Evolutionary conservation across 37 sponge, comb jelly and placozoan genomes (phyloP).

Genomic region (Bolinopsis microptera): DNA sequence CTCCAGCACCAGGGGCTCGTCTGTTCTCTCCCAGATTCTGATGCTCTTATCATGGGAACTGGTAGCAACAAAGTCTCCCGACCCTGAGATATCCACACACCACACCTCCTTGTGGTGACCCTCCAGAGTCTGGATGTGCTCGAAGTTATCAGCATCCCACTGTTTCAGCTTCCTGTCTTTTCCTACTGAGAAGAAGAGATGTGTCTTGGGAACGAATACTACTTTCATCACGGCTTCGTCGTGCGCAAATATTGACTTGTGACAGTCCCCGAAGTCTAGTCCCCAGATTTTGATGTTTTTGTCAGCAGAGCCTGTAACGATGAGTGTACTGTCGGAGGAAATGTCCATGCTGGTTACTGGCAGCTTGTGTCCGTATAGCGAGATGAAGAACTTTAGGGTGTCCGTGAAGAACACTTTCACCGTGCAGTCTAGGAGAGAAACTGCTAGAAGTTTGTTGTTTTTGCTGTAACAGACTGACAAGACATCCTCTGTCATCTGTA

Average conservation of each 20-base stretch:
- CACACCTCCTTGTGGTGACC: slow-evolving; percentile 90
- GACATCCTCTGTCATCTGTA: slow-evolving; percentile 92
- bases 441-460: slow-evolving; percentile 76
- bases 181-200: slow-evolving; percentile 88
- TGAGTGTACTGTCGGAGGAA: slow-evolving; percentile 84
- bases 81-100: slow-evolving; percentile 83
- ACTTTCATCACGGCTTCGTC: slow-evolving; percentile 86
- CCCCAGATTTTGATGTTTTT: slow-evolving; percentile 98
- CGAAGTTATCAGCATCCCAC: slow-evolving; percentile 94
- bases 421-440: slow-evolving; percentile 93
- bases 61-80: slow-evolving; percentile 85
- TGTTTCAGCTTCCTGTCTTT: slow-evolving; percentile 89
- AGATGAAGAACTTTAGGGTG: slow-evolving; percentile 90
- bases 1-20: slow-evolving; percentile 82
- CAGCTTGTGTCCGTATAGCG: slow-evolving; percentile 95
- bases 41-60: slow-evolving; percentile 91
- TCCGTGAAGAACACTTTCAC: slow-evolving; percentile 93
- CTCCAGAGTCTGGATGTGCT: slow-evolving; percentile 84
- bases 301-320: slow-evolving; percentile 92
- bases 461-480: slow-evolving; percentile 78
- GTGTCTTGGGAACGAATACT: slow-evolving; percentile 87
- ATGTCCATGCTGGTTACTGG: slow-evolving; percentile 96
- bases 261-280: slow-evolving; percentile 96
- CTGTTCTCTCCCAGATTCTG: slow-evolving; percentile 85
- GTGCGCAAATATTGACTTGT: slow-evolving; percentile 96